Conservation (phyloP, 53 echinoderm and acorn worm genomes). For the Echinometra lucunter region DNA sequence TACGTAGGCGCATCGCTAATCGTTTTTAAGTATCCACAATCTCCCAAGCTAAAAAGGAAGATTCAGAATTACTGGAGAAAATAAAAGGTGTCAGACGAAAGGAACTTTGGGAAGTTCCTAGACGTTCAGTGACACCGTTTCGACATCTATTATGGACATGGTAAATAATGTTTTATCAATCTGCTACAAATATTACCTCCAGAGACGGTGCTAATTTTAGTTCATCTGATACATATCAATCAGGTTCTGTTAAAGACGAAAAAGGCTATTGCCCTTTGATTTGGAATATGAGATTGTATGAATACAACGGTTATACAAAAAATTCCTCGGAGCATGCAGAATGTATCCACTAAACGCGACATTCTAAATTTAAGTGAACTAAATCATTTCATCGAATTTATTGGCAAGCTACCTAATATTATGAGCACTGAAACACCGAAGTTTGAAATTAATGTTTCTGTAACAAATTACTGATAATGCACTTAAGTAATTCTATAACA, state of each 20-base stretch:
- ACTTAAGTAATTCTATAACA: neutral
- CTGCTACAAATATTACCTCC: neutral
- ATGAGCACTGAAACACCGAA: too few species aligned
- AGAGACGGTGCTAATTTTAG: conserved; percentile 32
- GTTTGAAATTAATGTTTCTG: neutral
- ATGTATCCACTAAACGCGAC: too few species aligned
- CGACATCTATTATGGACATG: neutral
- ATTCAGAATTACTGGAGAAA: conserved; percentile 13
- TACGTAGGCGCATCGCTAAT: conserved; percentile 48
- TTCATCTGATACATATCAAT: neutral
- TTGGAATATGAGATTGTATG: neutral
- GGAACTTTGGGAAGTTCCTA: neutral
- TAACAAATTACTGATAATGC: too few species aligned
- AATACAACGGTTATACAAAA: neutral
- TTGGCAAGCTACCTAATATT: too few species aligned
- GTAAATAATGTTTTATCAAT: conserved; percentile 27
- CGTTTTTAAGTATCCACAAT: conserved; percentile 8
- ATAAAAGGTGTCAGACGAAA: neutral
- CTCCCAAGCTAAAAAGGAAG: neutral
- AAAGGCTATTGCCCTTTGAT: neutral
- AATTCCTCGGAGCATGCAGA: too few species aligned
- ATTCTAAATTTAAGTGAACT: too few species aligned
- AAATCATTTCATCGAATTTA: neutral
- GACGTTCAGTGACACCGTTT: conserved; percentile 45
- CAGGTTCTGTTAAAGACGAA: neutral